A percentile compares a stretch with the other conserved stretches of the same genome.
Evolutionary conservation across 2,113 vertebrate species (phyloP).

Genomic region (Cyrtonyx montezumae): DNA sequence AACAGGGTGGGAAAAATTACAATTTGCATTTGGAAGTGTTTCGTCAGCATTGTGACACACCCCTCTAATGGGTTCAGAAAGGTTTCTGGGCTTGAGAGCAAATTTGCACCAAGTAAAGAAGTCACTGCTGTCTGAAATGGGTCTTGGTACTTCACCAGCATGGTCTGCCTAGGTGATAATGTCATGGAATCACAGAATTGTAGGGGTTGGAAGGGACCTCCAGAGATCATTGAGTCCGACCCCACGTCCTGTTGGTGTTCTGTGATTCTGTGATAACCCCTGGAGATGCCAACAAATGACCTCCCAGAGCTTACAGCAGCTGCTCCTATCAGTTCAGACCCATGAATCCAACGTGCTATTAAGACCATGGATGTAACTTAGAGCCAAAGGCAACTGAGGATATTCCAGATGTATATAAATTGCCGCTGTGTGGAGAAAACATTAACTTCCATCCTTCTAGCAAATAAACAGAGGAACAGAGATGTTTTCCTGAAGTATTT

Average conservation of each 20-base stretch:
- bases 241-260: no score
- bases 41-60: background rate
- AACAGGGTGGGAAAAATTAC: background rate
- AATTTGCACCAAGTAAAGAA: background rate
- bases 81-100: background rate
- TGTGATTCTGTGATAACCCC: background rate
- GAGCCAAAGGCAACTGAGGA: background rate
- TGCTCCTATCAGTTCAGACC: background rate
- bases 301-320: background rate
- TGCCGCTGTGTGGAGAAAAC: background rate
- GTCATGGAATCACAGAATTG: no score
- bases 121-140: background rate
- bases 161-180: background rate
- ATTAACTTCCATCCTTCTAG: background rate
- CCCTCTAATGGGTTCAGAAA: background rate
- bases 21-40: background rate
- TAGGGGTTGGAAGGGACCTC: no score
- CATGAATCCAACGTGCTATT: fast-evolving
- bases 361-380: background rate
- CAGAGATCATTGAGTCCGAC: no score
- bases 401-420: background rate
- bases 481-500: background rate
- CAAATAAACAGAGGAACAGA: background rate
- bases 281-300: background rate
- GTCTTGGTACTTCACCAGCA: background rate